phyloP scores from a whole-genome alignment of 2,888 invertebrate species.

The Megastigmus dorsalis region DNA sequence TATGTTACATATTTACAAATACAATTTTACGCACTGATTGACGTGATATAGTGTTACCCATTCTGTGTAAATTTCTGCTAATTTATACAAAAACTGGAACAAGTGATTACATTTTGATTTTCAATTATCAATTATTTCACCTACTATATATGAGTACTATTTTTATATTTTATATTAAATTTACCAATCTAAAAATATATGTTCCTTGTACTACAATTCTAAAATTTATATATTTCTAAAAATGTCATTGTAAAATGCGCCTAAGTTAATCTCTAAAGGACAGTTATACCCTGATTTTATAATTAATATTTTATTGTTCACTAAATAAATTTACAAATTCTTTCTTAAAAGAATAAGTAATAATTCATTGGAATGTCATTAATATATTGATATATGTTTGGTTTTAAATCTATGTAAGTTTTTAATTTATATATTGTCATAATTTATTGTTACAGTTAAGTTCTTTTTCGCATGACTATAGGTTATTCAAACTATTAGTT shows the following conservation, averaged over 20 bases:
- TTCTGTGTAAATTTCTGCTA: neutral
- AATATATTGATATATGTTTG: constrained; percentile 2
- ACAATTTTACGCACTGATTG: constrained; percentile 16
- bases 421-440: constrained; percentile 49
- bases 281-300: constrained; percentile 33
- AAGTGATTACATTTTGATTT: neutral
- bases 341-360: constrained; percentile 3
- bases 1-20: constrained; percentile 49
- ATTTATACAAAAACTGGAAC: neutral
- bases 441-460: constrained; percentile 34
- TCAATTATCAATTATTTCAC: neutral
- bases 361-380: constrained; percentile 42
- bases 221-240: constrained; percentile 12
- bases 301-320: constrained; percentile 7
- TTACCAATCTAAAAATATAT: constrained; percentile 35
- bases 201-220: neutral
- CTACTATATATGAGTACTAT: neutral
- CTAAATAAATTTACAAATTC: neutral
- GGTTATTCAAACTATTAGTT: constrained; percentile 28
- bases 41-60: neutral
- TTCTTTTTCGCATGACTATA: constrained; percentile 43
- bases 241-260: constrained; percentile 26
- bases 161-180: constrained; percentile 3
- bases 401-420: neutral
- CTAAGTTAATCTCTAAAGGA: constrained; percentile 7